Percentiles rank a stretch among this genome's conserved stretches.
Evolutionary conservation across 2,113 vertebrate species (phyloP).

Genomic region (Anhinga anhinga): DNA sequence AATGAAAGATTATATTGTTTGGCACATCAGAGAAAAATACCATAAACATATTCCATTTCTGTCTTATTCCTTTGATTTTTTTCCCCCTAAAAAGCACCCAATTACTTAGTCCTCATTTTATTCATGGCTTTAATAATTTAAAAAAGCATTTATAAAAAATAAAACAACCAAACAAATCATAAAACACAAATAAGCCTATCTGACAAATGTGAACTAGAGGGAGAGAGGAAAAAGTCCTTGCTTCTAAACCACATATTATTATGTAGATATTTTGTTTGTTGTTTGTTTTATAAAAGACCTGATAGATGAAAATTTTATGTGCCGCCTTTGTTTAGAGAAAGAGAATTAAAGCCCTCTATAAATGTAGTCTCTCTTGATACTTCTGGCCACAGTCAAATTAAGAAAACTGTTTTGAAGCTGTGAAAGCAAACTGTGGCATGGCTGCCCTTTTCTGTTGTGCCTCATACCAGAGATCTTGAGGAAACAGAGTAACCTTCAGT

Average conservation of each 20-base stretch:
- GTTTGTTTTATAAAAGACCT: constrained; percentile 2
- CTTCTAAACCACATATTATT: neutral
- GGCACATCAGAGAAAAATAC: neutral
- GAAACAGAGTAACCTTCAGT: neutral
- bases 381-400: neutral
- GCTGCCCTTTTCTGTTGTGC: neutral
- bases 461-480: neutral
- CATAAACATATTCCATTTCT: neutral
- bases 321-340: neutral
- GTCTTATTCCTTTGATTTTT: constrained; percentile 1
- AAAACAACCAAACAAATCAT: neutral
- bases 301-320: constrained; percentile 24
- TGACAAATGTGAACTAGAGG: neutral
- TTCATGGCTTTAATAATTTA: constrained; percentile 25
- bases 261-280: constrained; percentile 1
- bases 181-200: neutral
- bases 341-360: neutral
- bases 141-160: neutral
- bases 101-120: neutral
- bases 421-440: neutral
- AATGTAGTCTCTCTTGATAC: neutral
- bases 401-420: neutral
- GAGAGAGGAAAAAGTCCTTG: neutral
- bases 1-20: neutral
- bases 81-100: neutral